Evolutionary conservation across 2,888 invertebrate species (phyloP), one percentile per base, ranked within the genome.

Genomic region (Cataglyphis rosenhaueri): DNA sequence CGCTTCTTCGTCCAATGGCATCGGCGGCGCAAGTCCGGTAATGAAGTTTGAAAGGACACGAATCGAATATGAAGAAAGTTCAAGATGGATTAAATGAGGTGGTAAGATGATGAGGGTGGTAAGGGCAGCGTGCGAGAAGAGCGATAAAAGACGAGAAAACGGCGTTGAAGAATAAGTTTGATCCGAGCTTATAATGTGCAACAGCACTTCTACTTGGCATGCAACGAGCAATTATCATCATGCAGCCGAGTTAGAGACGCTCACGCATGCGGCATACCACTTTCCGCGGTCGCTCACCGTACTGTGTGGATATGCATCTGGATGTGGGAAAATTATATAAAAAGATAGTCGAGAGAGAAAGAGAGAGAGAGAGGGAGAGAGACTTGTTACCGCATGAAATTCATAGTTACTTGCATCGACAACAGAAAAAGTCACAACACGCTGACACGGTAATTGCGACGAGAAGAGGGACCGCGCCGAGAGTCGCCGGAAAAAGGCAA

Each of bases 141-240:
- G 25, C 21, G 55, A 55, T 38, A 25, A 32, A 59, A 12, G 25
- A 44, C 9, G 21, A 68, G 82, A 38, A 68, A 38, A 68, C 38
- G 44, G 57, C 25, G 35, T 65, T 38, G 73, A 55, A 61, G 73
- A 82, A 79, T 62, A 82, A 84, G 81, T 75, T n/a, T 57, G 66
- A 88, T 81, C 61, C 55, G 75, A 85, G 87, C 85, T 88, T 88
- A 86, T 88, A 87, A 88, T 88, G 84, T 78, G 74, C 86, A 87
- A 88, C 87, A 68, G 85, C 87, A 88, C 86, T 85, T 88, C 85
- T 75, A 79, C 84, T 82, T 91, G 85, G 86, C 90, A 87, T 88
- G 88, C 87, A 86, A 86, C 84, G 83, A 84, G 88, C 90, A 91
- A 92, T 92, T 92, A 91, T 91, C 84, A 86, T 83, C 70, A 64